phyloP scores from a whole-genome alignment of 2,888 invertebrate species.

The Lasiommata megera region DNA sequence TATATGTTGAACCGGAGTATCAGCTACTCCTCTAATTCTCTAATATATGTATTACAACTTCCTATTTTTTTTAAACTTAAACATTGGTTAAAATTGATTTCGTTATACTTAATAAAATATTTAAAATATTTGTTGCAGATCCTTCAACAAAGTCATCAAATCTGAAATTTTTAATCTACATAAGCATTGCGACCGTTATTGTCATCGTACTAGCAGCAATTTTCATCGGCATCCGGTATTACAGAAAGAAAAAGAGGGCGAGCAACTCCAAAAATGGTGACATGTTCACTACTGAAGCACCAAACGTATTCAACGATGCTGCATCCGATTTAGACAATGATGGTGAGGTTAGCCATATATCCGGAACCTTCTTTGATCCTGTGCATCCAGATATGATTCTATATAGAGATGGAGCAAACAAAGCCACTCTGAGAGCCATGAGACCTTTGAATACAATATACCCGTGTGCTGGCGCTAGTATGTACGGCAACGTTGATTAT shows the following conservation, averaged over 20 bases:
- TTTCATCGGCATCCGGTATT: constrained; percentile 50
- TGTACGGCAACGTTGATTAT: constrained; percentile 70
- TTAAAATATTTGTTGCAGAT: constrained; percentile 40
- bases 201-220: constrained; percentile 27
- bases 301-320: constrained; percentile 69
- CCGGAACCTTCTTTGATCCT: constrained; percentile 72
- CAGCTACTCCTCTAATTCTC: too few relatives aligned
- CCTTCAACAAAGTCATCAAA: constrained; percentile 33
- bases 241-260: constrained; percentile 45
- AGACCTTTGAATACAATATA: constrained; percentile 71
- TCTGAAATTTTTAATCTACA: constrained; percentile 32
- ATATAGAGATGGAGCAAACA: constrained; percentile 64
- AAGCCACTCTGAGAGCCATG: constrained; percentile 68
- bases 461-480: constrained; percentile 63
- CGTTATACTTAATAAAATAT: too few relatives aligned
- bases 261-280: constrained; percentile 64
- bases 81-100: too few relatives aligned
- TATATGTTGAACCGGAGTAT: too few relatives aligned
- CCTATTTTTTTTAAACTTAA: too few relatives aligned
- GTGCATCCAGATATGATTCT: constrained; percentile 74
- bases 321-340: constrained; percentile 72
- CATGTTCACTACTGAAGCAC: constrained; percentile 71
- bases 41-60: too few relatives aligned
- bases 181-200: constrained; percentile 28
- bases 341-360: constrained; percentile 68